Conservation (phyloP, 1,140 invertebrate genomes). For the Plutomurus gul region DNA sequence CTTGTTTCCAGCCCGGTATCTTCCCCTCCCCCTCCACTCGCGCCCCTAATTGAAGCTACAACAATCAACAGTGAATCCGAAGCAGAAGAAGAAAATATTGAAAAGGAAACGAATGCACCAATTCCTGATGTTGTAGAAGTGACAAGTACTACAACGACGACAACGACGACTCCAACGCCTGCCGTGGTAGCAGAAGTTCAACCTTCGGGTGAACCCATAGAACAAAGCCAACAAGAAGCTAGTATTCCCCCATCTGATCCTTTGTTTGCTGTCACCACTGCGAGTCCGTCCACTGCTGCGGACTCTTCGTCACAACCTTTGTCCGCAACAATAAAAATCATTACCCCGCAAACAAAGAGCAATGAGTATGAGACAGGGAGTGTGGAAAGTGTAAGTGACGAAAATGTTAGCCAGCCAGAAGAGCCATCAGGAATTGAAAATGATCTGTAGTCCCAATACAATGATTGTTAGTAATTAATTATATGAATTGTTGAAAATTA, state of each 20-base stretch:
- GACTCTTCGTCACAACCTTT: background rate
- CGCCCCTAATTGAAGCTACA: background rate
- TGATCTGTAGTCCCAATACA: background rate
- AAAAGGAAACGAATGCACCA: background rate
- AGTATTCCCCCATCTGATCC: background rate
- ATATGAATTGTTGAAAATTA: background rate
- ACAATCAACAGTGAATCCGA: background rate
- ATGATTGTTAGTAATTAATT: background rate
- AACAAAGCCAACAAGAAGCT: background rate
- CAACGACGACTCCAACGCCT: slow-evolving; percentile 18
- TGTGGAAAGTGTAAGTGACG: background rate
- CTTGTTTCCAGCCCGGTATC: background rate
- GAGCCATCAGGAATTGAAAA: slow-evolving; percentile 1
- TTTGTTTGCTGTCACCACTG: background rate
- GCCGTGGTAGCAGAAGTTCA: background rate
- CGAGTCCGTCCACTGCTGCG: background rate
- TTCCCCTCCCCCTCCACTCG: background rate
- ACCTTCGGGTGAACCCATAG: background rate
- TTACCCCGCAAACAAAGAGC: background rate
- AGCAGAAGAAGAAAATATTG: background rate
- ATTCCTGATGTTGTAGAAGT: background rate
- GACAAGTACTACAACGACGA: background rate
- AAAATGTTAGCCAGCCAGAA: background rate
- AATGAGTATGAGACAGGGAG: background rate
- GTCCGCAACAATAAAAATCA: background rate